Conservation (phyloP, 2,888 invertebrate genomes). For the Harpalus rufipes region DNA sequence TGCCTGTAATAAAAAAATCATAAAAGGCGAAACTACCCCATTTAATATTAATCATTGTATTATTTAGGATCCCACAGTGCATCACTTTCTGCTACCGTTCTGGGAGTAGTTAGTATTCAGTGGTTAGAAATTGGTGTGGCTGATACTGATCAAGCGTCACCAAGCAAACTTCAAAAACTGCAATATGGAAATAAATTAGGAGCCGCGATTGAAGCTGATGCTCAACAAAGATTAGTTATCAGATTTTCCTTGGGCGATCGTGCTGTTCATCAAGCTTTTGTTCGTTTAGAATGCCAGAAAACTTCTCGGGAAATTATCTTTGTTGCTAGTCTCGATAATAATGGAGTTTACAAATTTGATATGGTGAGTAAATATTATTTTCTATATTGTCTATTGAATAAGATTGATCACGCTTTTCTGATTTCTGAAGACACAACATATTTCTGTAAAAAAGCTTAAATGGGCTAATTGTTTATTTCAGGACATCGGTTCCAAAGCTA, state of each 20-base stretch:
- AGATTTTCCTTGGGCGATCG: slow-evolving; percentile 89
- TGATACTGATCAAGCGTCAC: slow-evolving; percentile 93
- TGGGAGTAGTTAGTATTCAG: slow-evolving; percentile 88
- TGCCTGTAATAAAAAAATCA: too few species aligned
- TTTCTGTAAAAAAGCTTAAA: too few species aligned
- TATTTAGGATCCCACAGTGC: slow-evolving; percentile 76
- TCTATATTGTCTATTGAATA: too few species aligned
- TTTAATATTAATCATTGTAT: neutral
- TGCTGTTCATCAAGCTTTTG: slow-evolving; percentile 92
- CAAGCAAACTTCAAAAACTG: slow-evolving; percentile 87
- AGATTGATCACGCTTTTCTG: too few species aligned
- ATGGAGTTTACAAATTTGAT: slow-evolving; percentile 90
- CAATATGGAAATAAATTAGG: slow-evolving; percentile 85
- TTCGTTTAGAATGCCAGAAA: slow-evolving; percentile 84
- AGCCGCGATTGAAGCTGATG: slow-evolving; percentile 89
- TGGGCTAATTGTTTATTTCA: slow-evolving; percentile 73
- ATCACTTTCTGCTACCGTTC: slow-evolving; percentile 81
- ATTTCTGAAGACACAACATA: too few species aligned
- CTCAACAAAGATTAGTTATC: slow-evolving; percentile 89
- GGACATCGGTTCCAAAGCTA: slow-evolving; percentile 89
- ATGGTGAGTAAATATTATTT: slow-evolving; percentile 81
- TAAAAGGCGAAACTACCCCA: too few species aligned
- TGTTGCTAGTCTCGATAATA: slow-evolving; percentile 92
- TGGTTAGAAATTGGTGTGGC: slow-evolving; percentile 92
- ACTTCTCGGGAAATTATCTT: slow-evolving; percentile 93